These are phyloP conservation scores for Limosa lapponica DNA, from an alignment of 2,797 vertebrate genomes.

Conservation along the genomic window DNA sequence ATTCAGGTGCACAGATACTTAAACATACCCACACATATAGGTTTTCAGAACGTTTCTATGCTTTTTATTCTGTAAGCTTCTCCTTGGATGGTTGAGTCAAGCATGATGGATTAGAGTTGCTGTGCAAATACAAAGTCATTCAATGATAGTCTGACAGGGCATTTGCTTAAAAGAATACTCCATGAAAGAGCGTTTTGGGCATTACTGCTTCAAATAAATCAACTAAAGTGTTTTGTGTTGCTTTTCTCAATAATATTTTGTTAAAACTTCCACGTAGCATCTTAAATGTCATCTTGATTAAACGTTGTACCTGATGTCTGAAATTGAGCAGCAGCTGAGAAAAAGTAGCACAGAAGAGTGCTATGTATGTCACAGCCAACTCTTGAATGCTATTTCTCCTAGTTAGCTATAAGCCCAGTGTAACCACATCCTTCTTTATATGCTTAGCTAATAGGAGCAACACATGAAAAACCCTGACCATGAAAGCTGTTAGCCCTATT, in stretches of 20 bases:
- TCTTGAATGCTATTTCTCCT: neutral
- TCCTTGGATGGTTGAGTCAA: neutral
- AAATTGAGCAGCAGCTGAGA: slow-evolving; percentile 8
- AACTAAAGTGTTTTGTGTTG: slow-evolving; percentile 8
- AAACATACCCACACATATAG: neutral
- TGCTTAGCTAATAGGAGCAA: neutral
- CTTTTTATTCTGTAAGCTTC: slow-evolving; percentile 7
- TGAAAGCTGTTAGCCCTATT: neutral
- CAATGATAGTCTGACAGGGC: slow-evolving; percentile 10
- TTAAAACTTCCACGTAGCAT: neutral
- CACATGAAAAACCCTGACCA: neutral
- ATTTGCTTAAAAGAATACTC: slow-evolving; percentile 22
- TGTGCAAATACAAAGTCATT: slow-evolving; percentile 30
- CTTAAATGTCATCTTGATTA: slow-evolving; percentile 55
- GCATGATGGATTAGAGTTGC: neutral
- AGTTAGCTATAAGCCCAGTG: neutral
- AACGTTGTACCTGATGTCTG: neutral
- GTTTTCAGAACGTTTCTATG: neutral
- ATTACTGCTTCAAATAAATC: slow-evolving; percentile 51
- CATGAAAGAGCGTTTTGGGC: neutral
- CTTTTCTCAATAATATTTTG: slow-evolving; percentile 27
- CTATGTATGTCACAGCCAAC: neutral
- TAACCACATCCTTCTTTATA: neutral
- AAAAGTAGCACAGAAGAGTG: neutral
- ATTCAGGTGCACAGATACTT: neutral